These are phyloP conservation scores for Netelia virgata DNA, from an alignment of 2,888 invertebrate species.

Conservation along the genomic window DNA sequence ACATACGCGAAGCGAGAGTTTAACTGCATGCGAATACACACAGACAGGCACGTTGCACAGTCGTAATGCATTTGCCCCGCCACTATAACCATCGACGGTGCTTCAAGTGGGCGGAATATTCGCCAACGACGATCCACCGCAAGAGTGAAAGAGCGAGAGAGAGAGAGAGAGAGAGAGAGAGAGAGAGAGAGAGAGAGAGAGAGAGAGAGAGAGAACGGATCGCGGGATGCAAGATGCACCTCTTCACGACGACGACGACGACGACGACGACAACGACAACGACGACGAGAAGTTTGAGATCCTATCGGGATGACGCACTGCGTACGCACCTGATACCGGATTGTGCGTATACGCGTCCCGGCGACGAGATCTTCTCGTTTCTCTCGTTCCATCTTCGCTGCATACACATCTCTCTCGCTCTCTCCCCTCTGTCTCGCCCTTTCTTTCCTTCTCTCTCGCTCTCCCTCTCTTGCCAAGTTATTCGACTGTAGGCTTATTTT, in stretches of 20 bases:
- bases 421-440: slow-evolving; percentile 4
- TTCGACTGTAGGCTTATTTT: slow-evolving; percentile 80
- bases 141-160: slow-evolving; percentile 4
- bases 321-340: slow-evolving; percentile 83
- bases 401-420: slow-evolving; percentile 28
- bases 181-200: slow-evolving; percentile 29
- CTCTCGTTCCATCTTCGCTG: slow-evolving; percentile 47
- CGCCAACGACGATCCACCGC: slow-evolving; percentile 58
- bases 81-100: slow-evolving; percentile 61
- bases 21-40: slow-evolving; percentile 16
- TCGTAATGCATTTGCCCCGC: slow-evolving; percentile 57
- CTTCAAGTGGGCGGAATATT: slow-evolving; percentile 82
- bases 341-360: slow-evolving; percentile 70
- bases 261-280: slow-evolving; percentile 49
- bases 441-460: neutral
- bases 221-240: slow-evolving; percentile 46
- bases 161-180: slow-evolving; percentile 70
- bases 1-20: neutral
- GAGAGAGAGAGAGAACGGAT: too few relatives aligned
- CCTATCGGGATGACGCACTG: slow-evolving; percentile 84
- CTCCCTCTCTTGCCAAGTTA: slow-evolving; percentile 72
- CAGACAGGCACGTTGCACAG: slow-evolving; percentile 30
- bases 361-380: slow-evolving; percentile 41
- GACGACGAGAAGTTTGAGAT: slow-evolving; percentile 77
- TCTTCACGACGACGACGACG: slow-evolving; percentile 36